phyloP scores from a whole-genome alignment of 2,888 invertebrate species.

The Brachycybe producta region DNA sequence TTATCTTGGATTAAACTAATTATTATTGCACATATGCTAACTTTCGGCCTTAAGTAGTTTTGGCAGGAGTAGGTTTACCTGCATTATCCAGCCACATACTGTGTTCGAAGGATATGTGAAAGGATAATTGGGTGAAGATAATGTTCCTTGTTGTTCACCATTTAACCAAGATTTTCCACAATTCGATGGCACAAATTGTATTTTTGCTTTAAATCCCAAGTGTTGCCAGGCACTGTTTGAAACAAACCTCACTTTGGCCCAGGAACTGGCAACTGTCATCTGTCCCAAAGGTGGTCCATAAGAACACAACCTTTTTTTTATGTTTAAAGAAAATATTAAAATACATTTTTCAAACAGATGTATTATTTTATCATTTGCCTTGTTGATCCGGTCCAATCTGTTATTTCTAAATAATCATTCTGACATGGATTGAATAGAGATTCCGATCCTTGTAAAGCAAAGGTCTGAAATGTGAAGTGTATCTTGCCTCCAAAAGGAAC shows the following conservation, averaged over 20 bases:
- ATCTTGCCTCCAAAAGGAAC: constrained; percentile 7
- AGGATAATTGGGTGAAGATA: constrained; percentile 10
- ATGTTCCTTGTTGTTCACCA: background rate
- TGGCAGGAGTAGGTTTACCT: no score
- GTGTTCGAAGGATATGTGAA: background rate
- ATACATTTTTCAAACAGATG: no score
- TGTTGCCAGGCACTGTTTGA: constrained; percentile 3
- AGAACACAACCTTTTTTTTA: constrained; percentile 11
- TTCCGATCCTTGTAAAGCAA: constrained; percentile 7
- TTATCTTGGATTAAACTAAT: no score
- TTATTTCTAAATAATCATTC: constrained; percentile 9
- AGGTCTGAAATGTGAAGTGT: background rate
- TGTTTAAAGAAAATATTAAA: no score
- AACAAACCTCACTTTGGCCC: constrained; percentile 6
- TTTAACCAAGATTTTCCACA: constrained; percentile 4
- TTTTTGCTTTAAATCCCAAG: constrained; percentile 4
- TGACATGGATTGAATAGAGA: constrained; percentile 3
- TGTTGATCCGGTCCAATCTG: constrained; percentile 11
- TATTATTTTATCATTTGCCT: no score
- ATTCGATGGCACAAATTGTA: constrained; percentile 5
- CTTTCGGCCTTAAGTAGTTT: no score
- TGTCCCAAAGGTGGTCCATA: background rate
- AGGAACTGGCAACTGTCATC: background rate
- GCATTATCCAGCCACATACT: constrained; percentile 10
- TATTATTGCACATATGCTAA: no score